phyloP scores from a whole-genome alignment of 2,888 invertebrate species.

The Synanthedon formicaeformis region DNA sequence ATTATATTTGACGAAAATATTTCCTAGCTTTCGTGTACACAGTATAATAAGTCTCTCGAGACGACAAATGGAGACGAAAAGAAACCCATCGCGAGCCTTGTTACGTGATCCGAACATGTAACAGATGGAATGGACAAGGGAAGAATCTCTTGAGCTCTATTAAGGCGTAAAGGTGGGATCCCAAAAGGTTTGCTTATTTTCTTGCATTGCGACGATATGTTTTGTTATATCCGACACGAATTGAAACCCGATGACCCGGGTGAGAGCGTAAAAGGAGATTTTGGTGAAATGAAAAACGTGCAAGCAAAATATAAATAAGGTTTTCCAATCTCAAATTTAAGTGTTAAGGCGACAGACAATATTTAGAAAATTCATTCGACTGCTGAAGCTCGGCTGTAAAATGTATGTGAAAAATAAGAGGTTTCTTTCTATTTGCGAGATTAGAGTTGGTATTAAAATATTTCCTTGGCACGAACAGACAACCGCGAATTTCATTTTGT shows the following conservation, averaged over 20 bases:
- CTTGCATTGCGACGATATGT: constrained; percentile 40
- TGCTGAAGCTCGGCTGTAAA: no score
- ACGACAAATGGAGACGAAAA: constrained; percentile 59
- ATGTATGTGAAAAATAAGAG: no score
- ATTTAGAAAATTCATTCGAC: no score
- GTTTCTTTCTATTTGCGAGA: no score
- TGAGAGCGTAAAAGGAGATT: constrained; percentile 34
- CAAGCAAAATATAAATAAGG: background rate
- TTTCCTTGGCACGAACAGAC: no score
- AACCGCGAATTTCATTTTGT: no score
- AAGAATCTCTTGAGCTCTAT: constrained; percentile 60
- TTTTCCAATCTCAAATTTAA: background rate
- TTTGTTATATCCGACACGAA: constrained; percentile 31
- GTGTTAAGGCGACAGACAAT: no score
- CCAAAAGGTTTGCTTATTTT: constrained; percentile 55
- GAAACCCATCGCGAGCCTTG: constrained; percentile 43
- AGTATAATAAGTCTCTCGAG: constrained; percentile 66
- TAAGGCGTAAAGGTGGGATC: constrained; percentile 51
- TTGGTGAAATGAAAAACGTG: constrained; percentile 13
- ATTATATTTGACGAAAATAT: constrained; percentile 68
- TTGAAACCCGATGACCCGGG: constrained; percentile 42
- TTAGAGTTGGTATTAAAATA: no score
- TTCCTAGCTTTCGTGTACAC: constrained; percentile 56
- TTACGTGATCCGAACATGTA: constrained; percentile 56
- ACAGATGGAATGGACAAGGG: constrained; percentile 50